These are phyloP conservation scores for Tetragnatha montana DNA, from an alignment of 2,888 invertebrate genomes.

Conservation along the genomic window DNA sequence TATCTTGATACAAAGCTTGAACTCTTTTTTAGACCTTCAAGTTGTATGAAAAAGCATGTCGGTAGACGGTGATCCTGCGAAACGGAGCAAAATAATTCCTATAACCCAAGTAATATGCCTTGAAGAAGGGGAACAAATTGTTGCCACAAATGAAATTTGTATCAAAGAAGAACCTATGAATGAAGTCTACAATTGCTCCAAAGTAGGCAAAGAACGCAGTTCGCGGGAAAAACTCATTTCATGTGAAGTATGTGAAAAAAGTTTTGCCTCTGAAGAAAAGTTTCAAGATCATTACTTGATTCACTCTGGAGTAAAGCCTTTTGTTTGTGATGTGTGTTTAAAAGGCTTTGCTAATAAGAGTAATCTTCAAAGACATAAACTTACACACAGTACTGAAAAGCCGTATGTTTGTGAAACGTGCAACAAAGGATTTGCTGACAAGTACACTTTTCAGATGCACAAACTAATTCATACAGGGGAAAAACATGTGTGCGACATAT, in stretches of 20 bases:
- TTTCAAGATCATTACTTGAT: conserved; percentile 66
- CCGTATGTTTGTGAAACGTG: conserved; percentile 56
- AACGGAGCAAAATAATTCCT: conserved; percentile 8
- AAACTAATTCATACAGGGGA: conserved; percentile 52
- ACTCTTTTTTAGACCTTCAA: neutral
- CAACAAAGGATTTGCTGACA: conserved; percentile 61
- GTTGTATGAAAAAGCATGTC: conserved; percentile 4
- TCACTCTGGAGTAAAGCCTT: conserved; percentile 64
- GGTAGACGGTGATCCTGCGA: neutral
- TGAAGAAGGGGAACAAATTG: conserved; percentile 9
- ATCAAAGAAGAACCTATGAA: conserved; percentile 43
- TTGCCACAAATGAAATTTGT: neutral
- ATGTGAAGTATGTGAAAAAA: conserved; percentile 59
- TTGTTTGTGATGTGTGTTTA: conserved; percentile 57
- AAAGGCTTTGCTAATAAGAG: conserved; percentile 66
- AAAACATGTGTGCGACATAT: conserved; percentile 66
- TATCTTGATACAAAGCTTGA: neutral
- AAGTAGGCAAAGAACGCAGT: conserved; percentile 13
- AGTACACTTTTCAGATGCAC: conserved; percentile 65
- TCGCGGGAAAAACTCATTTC: conserved; percentile 41
- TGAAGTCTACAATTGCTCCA: conserved; percentile 25
- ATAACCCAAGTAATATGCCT: neutral
- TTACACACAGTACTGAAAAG: conserved; percentile 59
- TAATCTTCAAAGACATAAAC: conserved; percentile 57
- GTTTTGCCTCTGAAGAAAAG: conserved; percentile 58